Conservation (phyloP, 2,113 vertebrate species). For the Pomatorhinus ruficollis region DNA sequence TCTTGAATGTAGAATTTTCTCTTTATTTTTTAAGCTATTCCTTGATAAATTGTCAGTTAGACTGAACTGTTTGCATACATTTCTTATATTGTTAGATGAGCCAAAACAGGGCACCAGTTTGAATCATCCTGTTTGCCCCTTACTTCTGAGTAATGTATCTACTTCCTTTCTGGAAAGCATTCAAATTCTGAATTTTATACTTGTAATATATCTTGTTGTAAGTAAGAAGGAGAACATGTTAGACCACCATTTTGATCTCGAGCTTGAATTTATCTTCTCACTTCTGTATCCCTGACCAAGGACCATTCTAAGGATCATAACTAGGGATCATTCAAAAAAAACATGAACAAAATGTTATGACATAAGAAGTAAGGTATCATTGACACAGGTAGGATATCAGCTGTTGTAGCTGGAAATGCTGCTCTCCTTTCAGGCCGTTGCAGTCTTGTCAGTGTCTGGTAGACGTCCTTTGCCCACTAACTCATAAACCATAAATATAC, state of each 20-base stretch:
- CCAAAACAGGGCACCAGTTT: background rate
- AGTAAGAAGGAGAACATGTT: background rate
- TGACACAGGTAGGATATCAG: background rate
- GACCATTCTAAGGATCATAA: background rate
- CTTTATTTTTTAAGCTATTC: background rate
- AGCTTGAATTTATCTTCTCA: background rate
- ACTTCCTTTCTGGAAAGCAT: background rate
- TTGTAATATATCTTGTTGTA: background rate
- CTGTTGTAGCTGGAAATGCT: background rate
- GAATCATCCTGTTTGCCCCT: background rate
- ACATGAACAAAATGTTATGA: background rate
- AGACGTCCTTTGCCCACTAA: background rate
- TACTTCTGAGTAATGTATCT: background rate
- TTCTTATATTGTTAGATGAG: background rate
- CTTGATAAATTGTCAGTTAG: background rate
- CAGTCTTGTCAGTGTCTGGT: background rate
- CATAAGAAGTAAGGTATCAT: background rate
- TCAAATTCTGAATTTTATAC: background rate
- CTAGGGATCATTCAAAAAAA: background rate
- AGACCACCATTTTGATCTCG: background rate
- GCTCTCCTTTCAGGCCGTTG: background rate
- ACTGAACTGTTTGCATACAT: background rate
- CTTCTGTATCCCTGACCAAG: background rate
- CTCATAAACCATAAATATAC: background rate
- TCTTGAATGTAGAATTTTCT: constrained; percentile 6